Base-by-base conservation (phyloP, 2,888 invertebrate genomes). In the Belgica antarctica region DNA sequence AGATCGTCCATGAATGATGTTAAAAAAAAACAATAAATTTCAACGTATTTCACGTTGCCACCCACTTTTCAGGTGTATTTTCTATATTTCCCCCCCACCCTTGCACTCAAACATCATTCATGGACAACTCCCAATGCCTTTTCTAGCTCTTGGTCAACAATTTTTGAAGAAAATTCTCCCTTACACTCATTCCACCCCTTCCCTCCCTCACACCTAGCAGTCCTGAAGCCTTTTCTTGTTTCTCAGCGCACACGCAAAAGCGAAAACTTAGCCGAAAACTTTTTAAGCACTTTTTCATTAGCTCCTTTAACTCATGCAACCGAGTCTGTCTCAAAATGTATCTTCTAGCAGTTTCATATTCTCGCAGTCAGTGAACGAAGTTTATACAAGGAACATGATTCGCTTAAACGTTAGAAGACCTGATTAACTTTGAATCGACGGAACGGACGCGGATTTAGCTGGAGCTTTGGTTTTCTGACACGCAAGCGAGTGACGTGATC, bases 401-500 rank as follows among this genome's bases (percentile, higher is more conserved):
- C 52, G 22, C 52, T 52, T 52, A 52, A 52, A n/a, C 17, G 52
- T 52, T 52, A 52, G 22, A 22, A 52, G 52, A 52, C 52, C 52
- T 52, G 52, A 52, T 52, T 52, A 52, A n/a, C n/a, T n/a, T 12
- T 52, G 4, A 52, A 52, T 17, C 52, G 7, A 8, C 22, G 7
- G 2, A 2, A 5, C 22, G 22, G 22, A 10, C 12, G 4, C 52
- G 15, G 5, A 19, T 73, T 72, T 73, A 74, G 72, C 73, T 73
- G 65, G 73, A 73, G 61, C 70, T 72, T 62, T 74, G 73, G 46
- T 72, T 73, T 59, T 74, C 73, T 71, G 74, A 73, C 17, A 62
- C 70, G 62, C 74, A 74, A n/a, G n/a, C n/a, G 57, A 81, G 75
- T 61, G 80, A 80, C 28, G 79, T 79, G 8, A 81, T 80, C 22